Percentiles rank a stretch among this genome's conserved stretches.
These are phyloP conservation scores for Mesitornis unicolor DNA, from an alignment of 2,113 vertebrate genomes.

Conservation along the genomic window DNA sequence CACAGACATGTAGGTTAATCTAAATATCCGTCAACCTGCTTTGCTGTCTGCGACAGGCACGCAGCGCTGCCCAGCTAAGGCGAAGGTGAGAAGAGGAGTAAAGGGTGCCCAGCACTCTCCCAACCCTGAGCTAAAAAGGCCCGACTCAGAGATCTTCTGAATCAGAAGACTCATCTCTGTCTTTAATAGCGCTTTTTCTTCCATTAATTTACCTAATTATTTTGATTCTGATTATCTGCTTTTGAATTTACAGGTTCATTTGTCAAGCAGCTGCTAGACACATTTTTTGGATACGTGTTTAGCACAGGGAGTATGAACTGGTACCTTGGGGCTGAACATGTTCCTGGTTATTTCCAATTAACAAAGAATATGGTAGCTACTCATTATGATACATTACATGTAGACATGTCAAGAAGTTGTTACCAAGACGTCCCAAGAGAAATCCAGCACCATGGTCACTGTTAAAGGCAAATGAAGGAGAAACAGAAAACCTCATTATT, in stretches of 20 bases:
- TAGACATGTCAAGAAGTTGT: not conserved
- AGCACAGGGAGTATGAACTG: not conserved
- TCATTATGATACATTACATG: not conserved
- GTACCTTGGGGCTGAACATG: not conserved
- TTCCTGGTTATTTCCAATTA: not conserved
- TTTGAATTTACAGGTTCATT: not conserved
- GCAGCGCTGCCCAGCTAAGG: not conserved
- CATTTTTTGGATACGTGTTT: not conserved
- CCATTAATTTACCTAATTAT: not conserved
- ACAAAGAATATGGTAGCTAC: not conserved
- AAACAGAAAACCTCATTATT: not conserved
- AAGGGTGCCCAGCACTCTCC: not conserved
- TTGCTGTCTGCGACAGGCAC: not conserved
- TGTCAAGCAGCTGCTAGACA: not conserved
- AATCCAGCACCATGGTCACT: not conserved
- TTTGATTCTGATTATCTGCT: not conserved
- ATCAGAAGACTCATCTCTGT: not conserved
- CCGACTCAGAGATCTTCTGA: not conserved
- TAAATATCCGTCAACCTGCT: not conserved
- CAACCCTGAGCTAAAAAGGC: not conserved
- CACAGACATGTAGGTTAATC: not conserved
- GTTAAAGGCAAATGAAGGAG: not conserved
- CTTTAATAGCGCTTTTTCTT: not conserved
- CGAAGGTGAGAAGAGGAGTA: not conserved
- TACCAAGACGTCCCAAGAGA: fast-evolving